Percentiles rank a stretch among this genome's conserved stretches.
Evolutionary conservation across 2,797 vertebrate genomes (phyloP).

Genomic region (Semotilus atromaculatus): DNA sequence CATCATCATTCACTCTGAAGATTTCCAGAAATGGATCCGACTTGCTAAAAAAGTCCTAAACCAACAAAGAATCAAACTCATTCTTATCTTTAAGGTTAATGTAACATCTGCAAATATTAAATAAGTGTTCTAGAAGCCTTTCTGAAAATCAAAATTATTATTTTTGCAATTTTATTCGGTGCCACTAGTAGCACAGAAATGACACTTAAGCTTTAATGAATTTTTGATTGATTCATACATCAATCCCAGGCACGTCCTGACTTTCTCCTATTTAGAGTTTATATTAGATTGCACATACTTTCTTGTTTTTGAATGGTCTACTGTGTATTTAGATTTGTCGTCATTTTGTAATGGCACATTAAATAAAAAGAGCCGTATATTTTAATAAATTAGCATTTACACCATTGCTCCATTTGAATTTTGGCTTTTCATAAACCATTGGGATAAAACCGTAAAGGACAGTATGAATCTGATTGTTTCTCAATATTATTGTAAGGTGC

Average conservation of each 20-base stretch:
- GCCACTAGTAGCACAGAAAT: background rate
- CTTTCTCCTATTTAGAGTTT: background rate
- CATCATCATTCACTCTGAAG: constrained; percentile 96
- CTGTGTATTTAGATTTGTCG: background rate
- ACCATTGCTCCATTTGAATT: constrained; percentile 4
- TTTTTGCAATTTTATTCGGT: background rate
- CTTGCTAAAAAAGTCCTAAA: constrained; percentile 99
- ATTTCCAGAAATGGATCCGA: constrained; percentile 99
- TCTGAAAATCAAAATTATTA: background rate
- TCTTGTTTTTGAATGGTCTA: background rate
- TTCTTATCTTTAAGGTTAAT: background rate
- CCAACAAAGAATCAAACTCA: constrained; percentile 40
- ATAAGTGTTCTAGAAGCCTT: background rate
- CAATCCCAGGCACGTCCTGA: background rate
- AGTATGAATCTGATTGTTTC: background rate
- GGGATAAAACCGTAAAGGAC: background rate
- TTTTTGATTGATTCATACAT: background rate
- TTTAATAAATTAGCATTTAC: background rate
- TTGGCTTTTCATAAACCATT: background rate
- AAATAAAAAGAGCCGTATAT: background rate
- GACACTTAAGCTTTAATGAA: background rate
- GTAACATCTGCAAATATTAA: background rate
- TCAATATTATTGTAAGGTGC: background rate
- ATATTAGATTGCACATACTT: background rate
- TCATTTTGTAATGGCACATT: background rate